Conservation (phyloP, 2,113 vertebrate species). For the Lucifuga dentata region DNA sequence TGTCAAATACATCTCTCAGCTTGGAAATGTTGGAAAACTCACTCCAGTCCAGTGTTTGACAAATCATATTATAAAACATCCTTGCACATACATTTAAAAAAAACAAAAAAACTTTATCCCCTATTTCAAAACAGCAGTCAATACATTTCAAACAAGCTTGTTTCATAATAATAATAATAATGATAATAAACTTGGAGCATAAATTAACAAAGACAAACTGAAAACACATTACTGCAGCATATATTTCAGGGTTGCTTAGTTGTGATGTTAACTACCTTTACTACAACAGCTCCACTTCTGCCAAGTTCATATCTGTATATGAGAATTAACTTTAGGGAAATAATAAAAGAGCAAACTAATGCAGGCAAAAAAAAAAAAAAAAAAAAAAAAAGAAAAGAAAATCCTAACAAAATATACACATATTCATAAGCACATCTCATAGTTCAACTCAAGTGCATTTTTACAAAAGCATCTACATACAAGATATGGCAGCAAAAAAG, state of each 20-base stretch:
- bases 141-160: conserved; percentile 83
- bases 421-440: conserved; percentile 74
- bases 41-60: conserved; percentile 89
- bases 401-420: conserved; percentile 77
- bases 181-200: conserved; percentile 77
- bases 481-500: conserved; percentile 76
- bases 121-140: conserved; percentile 86
- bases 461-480: conserved; percentile 76
- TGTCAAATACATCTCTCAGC: conserved; percentile 80
- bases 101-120: conserved; percentile 67
- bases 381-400: not conserved
- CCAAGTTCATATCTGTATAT: conserved; percentile 74
- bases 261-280: conserved; percentile 83
- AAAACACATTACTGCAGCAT: conserved; percentile 84
- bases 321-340: conserved; percentile 64
- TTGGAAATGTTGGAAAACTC: conserved; percentile 83
- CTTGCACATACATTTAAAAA: conserved; percentile 72
- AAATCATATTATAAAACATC: conserved; percentile 82
- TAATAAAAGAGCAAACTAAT: conserved; percentile 69
- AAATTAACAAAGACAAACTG: conserved; percentile 80
- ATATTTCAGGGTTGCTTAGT: conserved; percentile 86
- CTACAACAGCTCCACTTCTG: conserved; percentile 85
- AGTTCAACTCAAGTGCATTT: conserved; percentile 76
- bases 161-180: conserved; percentile 80
- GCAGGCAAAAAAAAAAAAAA: conserved; percentile 27